A percentile compares a stretch with the other conserved stretches of the same genome.
Evolutionary conservation across 2,888 invertebrate genomes (phyloP).

Genomic region (Cistogaster globosa): DNA sequence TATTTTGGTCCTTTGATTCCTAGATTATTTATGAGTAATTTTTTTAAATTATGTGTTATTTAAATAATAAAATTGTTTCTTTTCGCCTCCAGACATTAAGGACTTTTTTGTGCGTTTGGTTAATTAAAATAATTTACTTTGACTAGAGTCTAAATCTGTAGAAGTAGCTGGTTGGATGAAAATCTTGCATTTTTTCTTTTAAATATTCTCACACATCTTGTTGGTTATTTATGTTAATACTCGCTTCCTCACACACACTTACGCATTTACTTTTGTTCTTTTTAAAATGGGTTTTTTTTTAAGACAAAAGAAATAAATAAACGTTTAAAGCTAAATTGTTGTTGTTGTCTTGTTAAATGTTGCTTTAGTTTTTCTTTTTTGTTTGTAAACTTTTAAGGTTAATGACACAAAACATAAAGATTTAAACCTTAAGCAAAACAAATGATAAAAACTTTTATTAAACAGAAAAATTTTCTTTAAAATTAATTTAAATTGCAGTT

Average conservation of each 20-base stretch:
- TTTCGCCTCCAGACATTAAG: too few species aligned
- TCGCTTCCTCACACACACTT: background rate
- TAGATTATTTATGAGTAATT: background rate
- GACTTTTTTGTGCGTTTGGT: too few species aligned
- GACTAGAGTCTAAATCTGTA: too few species aligned
- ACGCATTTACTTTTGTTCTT: slow-evolving; percentile 29
- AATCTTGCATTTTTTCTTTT: background rate
- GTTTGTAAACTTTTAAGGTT: slow-evolving; percentile 18
- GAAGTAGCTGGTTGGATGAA: too few species aligned
- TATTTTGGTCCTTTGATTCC: background rate
- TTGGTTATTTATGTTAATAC: background rate
- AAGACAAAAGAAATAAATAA: background rate
- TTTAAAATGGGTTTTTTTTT: too few species aligned
- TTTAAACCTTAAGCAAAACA: background rate
- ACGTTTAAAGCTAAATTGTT: slow-evolving; percentile 23
- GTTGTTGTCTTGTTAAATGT: background rate
- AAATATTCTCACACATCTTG: background rate
- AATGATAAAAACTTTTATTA: slow-evolving; percentile 2
- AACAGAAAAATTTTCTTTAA: background rate
- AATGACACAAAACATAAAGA: slow-evolving; percentile 22
- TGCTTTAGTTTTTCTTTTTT: slow-evolving; percentile 9
- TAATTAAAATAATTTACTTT: too few species aligned
- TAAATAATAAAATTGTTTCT: background rate
- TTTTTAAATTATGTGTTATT: background rate
- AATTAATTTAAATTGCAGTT: background rate